Base-by-base conservation (phyloP, 2,888 invertebrate species). In the Xestia xanthographa region DNA sequence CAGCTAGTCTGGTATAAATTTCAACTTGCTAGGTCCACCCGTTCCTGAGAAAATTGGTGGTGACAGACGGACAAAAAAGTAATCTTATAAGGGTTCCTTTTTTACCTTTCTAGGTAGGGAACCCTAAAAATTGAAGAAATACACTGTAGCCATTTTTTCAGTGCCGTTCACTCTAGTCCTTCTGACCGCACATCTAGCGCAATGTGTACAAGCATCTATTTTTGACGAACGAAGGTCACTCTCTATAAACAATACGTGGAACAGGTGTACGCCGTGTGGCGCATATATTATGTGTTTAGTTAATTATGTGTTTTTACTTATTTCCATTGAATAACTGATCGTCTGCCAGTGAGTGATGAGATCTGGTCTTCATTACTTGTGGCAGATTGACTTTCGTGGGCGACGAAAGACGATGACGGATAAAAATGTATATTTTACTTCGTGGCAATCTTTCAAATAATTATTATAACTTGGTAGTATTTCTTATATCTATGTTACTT, bases 191-290 rank as follows among this genome's bases (percentile, higher is more conserved):
- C 17, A 12, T 34, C 20, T 12, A 12, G 9, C 4, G 20, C 12
- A 41, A 70, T 53, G 43, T 73, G 45, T 76, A 66, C 66, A 67
- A 69, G 43, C 80, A 81, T 90, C 92, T 92, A 92, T 93, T 92
- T 92, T 88, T 81, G 90, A 84, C 80, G 80, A 43, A 50, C 84
- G 89, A 93, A 92, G 93, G 93, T 87, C 90, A 85, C 77, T 73
- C 74, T 86, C 84, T 85, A 87, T 93, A 93, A 92, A 92, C 93
- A 93, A 92, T 90, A 84, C 74, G 66, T 68, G 41, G 83, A 89
- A 80, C 92, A 93, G 93, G 93, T 93, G 93, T 87, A 72, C 71
- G 63, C 82, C 80, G 72, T 86, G 83, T 84, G 84, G 82, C 79
- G 66, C 67, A 69, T 63, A 69, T 63, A 38, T 66, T 63, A 38